Evolutionary conservation across 2,113 vertebrate species (phyloP), one percentile per base, ranked within the genome.

Genomic region (Zapornia atra): DNA sequence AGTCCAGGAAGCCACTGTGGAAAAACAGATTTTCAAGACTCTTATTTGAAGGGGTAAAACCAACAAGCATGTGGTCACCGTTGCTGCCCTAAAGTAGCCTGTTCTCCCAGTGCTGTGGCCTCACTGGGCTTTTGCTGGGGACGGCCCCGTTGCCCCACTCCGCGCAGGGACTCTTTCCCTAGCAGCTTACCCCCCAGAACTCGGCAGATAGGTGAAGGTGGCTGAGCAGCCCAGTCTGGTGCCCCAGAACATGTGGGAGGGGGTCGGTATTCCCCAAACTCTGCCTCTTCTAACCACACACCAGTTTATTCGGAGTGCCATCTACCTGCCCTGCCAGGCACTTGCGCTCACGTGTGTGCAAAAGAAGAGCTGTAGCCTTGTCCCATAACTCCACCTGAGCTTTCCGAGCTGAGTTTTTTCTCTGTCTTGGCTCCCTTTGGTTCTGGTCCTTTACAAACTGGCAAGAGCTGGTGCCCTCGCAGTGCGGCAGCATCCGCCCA

Each of bases 251-350:
- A 3, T 19, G 34, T 70, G 57, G 73, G 46, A 69, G 7, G 16
- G 36, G 81, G 86, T 81, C 3, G 0, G 16, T 60, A 63, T 97
- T 97, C 82, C 69, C 86, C 83, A 72, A 68, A 66, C 61, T 92
- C 82, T 92, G 76, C 64, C 65, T 88, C 24, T 34, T 71, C 65
- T 71, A 51, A 48, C 33, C 77, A 69, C 54, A 57, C 83, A 65
- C 44, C 0, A 6, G 53, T 92, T 96, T 92, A 95, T 96, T 89
- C 3, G 48, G 91, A 97, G 96, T 96, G 96, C 96, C 96, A 97
- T 89, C 95, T 96, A 94, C 96, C 94, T 97, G 95, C 69, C 86
- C 91, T 94, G 92, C 92, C 78, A 26, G 51, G 95, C 94, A 92
- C 70, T 89, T 93, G 76, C 94, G 14, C 76, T 92, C 79, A 48